Evolutionary conservation across 2,113 vertebrate genomes (phyloP).

Genomic region (Gracilinanus agilis): DNA sequence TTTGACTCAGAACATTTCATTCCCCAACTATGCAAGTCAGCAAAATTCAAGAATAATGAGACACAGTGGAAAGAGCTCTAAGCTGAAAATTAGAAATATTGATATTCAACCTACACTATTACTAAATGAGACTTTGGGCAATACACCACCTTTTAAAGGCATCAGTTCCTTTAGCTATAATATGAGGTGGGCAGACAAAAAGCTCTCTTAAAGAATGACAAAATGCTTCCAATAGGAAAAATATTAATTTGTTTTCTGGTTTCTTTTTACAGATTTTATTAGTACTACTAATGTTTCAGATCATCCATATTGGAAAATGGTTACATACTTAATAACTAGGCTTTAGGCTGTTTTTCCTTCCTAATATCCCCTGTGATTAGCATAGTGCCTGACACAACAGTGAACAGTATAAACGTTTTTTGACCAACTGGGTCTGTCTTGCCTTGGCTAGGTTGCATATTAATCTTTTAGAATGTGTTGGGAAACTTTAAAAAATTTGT

Average conservation of each 20-base stretch:
- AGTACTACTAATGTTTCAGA: conserved; percentile 61
- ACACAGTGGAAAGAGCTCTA: not conserved
- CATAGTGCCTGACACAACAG: conserved; percentile 46
- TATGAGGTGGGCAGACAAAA: not conserved
- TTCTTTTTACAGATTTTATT: not conserved
- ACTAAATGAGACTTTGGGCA: not conserved
- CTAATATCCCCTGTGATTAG: not conserved
- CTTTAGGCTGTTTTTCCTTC: not conserved
- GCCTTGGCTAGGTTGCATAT: conserved; percentile 36
- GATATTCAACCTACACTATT: not conserved
- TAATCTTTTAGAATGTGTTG: conserved; percentile 65
- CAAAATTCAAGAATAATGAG: not conserved
- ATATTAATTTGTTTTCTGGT: conserved; percentile 18
- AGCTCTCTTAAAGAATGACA: not conserved
- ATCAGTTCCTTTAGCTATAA: not conserved
- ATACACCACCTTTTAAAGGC: not conserved
- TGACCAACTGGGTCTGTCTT: conserved; percentile 67
- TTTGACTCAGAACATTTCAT: not conserved
- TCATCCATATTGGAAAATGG: conserved; percentile 77
- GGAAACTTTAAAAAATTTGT: conserved; percentile 63
- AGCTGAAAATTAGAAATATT: not conserved
- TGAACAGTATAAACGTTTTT: conserved; percentile 49
- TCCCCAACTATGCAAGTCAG: not conserved
- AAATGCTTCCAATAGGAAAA: not conserved
- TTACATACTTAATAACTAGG: not conserved